phyloP scores from a whole-genome alignment of 2,797 vertebrate genomes.

The Hemibagrus guttatus region DNA sequence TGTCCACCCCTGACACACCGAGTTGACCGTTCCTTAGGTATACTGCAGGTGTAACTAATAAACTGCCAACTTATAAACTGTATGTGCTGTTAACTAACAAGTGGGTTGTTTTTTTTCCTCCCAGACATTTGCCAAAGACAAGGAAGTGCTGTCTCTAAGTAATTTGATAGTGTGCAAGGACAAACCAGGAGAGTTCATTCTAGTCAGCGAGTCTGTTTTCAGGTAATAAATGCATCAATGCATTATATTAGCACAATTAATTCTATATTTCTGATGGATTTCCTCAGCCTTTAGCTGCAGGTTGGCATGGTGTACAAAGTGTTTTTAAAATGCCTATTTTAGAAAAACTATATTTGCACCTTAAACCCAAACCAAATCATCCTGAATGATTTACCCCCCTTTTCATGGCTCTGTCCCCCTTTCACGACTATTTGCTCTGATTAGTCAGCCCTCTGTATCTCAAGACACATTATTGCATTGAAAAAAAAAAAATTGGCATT shows the following conservation, averaged over 20 bases:
- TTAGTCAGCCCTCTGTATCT: conserved; percentile 45
- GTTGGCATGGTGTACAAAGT: conserved; percentile 69
- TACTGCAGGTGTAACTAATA: conserved; percentile 9
- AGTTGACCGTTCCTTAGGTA: conserved; percentile 2
- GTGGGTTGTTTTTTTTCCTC: conserved; percentile 59
- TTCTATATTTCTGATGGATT: conserved; percentile 75
- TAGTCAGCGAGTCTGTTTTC: conserved; percentile 86
- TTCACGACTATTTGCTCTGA: conserved; percentile 42
- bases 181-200: conserved; percentile 79
- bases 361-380: conserved; percentile 80
- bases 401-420: conserved; percentile 17
- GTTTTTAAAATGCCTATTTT: conserved; percentile 74
- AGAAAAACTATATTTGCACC: conserved; percentile 77
- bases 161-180: conserved; percentile 65
- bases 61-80: conserved; percentile 6
- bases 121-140: conserved; percentile 82
- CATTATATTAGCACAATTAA: conserved; percentile 88
- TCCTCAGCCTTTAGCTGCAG: conserved; percentile 63
- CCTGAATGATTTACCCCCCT: conserved; percentile 57
- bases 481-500: conserved; percentile 43
- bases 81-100: conserved; percentile 61
- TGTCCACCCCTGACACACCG: conserved; percentile 14
- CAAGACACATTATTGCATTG: conserved; percentile 25
- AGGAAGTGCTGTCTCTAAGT: conserved; percentile 69
- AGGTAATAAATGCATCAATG: conserved; percentile 78